Evolutionary conservation across 2,888 invertebrate genomes (phyloP).

Genomic region (Leptopterna dolabrata): DNA sequence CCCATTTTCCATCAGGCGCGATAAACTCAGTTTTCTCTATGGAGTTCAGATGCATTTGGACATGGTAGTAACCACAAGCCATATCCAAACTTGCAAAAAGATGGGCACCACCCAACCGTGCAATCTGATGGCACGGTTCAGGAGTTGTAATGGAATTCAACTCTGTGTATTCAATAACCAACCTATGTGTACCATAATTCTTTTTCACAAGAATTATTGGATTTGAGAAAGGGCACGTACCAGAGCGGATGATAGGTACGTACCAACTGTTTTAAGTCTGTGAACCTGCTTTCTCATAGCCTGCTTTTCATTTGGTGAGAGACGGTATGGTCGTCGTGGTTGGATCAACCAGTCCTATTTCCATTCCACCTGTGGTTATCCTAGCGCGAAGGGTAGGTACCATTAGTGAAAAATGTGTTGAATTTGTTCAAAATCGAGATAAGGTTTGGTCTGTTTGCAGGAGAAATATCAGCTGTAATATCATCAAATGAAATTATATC

Average conservation of each 20-base stretch:
- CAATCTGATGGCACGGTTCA: constrained; percentile 56
- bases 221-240: constrained; percentile 62
- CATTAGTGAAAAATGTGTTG: not conserved
- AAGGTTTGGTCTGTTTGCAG: not conserved
- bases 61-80: constrained; percentile 8
- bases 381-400: not conserved
- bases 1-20: constrained; percentile 19
- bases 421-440: no score
- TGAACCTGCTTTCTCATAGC: not conserved
- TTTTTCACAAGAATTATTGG: constrained; percentile 63
- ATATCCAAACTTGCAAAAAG: constrained; percentile 63
- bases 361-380: not conserved
- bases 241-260: constrained; percentile 30
- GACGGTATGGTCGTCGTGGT: constrained; percentile 7
- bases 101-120: constrained; percentile 62
- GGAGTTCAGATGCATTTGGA: not conserved
- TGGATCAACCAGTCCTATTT: not conserved
- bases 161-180: constrained; percentile 63
- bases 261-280: not conserved
- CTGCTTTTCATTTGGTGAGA: not conserved
- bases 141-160: constrained; percentile 60
- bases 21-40: constrained; percentile 33
- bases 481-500: not conserved
- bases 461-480: not conserved
- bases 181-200: constrained; percentile 60